Conservation (phyloP, 2,888 invertebrate species). For the Terebella lapidaria region DNA sequence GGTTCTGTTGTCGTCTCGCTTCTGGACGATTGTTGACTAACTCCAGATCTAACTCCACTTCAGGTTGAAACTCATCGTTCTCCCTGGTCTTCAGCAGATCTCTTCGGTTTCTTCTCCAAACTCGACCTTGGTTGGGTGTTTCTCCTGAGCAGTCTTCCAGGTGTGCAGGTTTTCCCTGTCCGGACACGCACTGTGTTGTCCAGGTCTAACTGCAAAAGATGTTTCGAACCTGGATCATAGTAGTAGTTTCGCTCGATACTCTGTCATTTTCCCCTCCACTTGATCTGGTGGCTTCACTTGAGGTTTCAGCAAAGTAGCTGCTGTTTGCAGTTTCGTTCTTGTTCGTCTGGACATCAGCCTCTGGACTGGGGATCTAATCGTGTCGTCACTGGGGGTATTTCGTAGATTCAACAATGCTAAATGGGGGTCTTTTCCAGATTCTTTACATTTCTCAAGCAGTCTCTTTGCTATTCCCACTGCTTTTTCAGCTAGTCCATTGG, state of each 20-base stretch:
- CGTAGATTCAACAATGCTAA: slow-evolving; percentile 13
- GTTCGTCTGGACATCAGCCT: too few species aligned
- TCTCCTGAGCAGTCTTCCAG: background rate
- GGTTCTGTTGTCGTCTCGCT: too few species aligned
- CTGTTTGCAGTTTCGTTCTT: slow-evolving; percentile 7
- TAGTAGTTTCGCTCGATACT: background rate
- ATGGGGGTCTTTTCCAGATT: slow-evolving; percentile 7
- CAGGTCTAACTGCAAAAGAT: background rate
- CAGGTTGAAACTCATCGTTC: too few species aligned
- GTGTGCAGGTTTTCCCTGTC: background rate
- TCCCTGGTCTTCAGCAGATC: slow-evolving; percentile 1
- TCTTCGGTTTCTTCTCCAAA: background rate
- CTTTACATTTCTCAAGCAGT: slow-evolving; percentile 5
- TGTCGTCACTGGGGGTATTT: slow-evolving; percentile 17
- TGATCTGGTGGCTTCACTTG: background rate
- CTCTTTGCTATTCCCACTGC: slow-evolving; percentile 15
- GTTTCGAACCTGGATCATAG: background rate
- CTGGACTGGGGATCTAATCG: slow-evolving; percentile 14
- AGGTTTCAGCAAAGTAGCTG: background rate
- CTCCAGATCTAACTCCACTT: too few species aligned
- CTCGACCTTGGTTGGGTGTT: too few species aligned
- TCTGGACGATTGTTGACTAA: too few species aligned
- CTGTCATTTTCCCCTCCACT: background rate
- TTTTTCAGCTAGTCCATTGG: slow-evolving; percentile 18
- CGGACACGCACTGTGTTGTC: background rate